phyloP scores from a whole-genome alignment of 2,797 vertebrate genomes.

The Emydoidea blandingii region DNA sequence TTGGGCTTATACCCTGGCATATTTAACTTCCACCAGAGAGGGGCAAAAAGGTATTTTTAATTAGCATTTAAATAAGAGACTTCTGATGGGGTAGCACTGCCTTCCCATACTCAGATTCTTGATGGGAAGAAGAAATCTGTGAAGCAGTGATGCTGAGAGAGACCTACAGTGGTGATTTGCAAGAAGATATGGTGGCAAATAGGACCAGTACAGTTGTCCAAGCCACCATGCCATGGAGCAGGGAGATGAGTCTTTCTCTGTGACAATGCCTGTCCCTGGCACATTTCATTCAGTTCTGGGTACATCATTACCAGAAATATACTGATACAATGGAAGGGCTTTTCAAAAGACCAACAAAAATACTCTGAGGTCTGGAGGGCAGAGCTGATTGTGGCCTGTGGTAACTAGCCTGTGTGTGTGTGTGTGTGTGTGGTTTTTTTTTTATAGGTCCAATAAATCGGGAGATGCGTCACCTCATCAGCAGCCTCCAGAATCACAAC shows the following conservation, averaged over 20 bases:
- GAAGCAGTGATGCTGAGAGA: neutral
- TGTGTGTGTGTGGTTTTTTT: neutral
- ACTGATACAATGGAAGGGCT: neutral
- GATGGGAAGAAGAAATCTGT: neutral
- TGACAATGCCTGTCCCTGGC: neutral
- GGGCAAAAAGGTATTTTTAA: neutral
- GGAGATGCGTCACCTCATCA: conserved; percentile 98
- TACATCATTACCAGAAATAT: neutral
- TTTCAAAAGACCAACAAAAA: neutral
- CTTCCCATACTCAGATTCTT: neutral
- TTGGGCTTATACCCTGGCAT: neutral
- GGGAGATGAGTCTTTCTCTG: neutral
- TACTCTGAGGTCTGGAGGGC: neutral
- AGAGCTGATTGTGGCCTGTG: neutral
- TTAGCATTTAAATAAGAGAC: neutral
- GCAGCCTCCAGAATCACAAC: conserved; percentile 97
- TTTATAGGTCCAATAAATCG: conserved; percentile 92
- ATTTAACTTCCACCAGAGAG: neutral
- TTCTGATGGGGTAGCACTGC: rapidly evolving
- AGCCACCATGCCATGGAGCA: neutral
- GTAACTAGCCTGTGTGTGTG: neutral
- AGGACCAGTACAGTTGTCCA: neutral
- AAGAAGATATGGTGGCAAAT: rapidly evolving
- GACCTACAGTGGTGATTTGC: neutral
- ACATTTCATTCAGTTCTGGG: neutral